Conservation (phyloP, 2,797 vertebrate genomes). For the Rhinophrynus dorsalis region DNA sequence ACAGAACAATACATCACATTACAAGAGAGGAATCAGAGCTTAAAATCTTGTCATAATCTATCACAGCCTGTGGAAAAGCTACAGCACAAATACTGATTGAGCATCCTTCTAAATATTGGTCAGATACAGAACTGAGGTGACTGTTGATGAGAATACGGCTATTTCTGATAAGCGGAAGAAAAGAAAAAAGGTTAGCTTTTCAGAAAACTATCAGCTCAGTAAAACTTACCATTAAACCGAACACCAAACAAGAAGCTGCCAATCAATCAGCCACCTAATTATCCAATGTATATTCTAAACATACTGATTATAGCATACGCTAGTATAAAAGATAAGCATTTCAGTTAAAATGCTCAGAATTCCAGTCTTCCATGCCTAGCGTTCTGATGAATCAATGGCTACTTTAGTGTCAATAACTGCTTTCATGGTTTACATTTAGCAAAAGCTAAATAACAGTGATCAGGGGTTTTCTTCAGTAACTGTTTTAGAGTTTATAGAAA, state of each 20-base stretch:
- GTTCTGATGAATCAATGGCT: background rate
- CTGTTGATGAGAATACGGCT: background rate
- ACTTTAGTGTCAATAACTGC: background rate
- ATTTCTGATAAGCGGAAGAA: slow-evolving; percentile 1
- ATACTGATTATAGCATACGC: background rate
- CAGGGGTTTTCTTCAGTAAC: too few relatives aligned
- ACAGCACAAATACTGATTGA: slow-evolving; percentile 25
- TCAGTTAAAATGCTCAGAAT: background rate
- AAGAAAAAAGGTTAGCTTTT: slow-evolving; percentile 4
- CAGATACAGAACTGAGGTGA: slow-evolving; percentile 5
- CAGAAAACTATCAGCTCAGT: background rate
- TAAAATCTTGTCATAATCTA: slow-evolving; percentile 30
- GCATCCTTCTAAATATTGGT: slow-evolving; percentile 5
- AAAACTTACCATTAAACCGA: background rate
- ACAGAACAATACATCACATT: background rate
- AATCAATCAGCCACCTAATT: slow-evolving; percentile 1
- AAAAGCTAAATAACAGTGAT: background rate
- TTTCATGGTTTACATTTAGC: background rate
- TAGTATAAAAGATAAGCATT: background rate
- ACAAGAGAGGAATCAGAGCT: background rate
- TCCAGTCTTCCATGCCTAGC: background rate
- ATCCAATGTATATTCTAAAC: background rate
- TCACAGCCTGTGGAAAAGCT: slow-evolving; percentile 16
- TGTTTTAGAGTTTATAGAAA: too few relatives aligned
- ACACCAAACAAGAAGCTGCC: background rate